These are phyloP conservation scores for Squalus acanthias DNA, from an alignment of 2,797 vertebrate genomes.

Conservation along the genomic window DNA sequence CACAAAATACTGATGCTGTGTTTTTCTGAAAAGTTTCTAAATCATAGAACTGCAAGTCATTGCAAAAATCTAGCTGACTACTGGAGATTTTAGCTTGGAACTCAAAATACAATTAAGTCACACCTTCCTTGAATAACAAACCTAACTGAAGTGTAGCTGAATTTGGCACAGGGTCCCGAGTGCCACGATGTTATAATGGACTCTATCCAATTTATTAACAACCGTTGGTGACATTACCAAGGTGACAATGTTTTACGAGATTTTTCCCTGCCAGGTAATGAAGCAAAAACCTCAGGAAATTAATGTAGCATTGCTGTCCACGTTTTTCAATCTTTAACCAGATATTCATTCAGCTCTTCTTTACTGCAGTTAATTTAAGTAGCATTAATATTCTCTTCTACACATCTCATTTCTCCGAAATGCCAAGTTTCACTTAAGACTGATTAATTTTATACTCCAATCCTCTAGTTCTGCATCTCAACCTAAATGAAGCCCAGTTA, in stretches of 20 bases:
- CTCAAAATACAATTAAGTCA: neutral
- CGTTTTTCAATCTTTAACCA: neutral
- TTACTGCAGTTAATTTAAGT: neutral
- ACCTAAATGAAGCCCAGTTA: neutral
- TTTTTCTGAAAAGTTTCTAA: neutral
- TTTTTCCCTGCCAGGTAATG: neutral
- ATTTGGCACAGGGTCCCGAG: neutral
- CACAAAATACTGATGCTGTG: neutral
- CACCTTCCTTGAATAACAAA: neutral
- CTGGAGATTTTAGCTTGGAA: neutral
- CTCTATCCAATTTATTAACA: neutral
- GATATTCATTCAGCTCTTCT: neutral
- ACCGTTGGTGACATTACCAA: neutral
- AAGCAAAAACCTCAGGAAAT: neutral
- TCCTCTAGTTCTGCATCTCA: neutral
- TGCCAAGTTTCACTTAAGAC: neutral
- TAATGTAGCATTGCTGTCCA: neutral
- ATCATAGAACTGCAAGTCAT: neutral
- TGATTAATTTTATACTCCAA: neutral
- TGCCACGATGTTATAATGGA: neutral
- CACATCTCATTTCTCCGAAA: neutral
- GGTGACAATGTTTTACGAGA: neutral
- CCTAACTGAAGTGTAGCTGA: neutral
- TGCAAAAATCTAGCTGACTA: neutral
- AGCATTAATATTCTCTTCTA: neutral